Conservation (phyloP, 2,888 invertebrate species). For the Phengaris arion region DNA sequence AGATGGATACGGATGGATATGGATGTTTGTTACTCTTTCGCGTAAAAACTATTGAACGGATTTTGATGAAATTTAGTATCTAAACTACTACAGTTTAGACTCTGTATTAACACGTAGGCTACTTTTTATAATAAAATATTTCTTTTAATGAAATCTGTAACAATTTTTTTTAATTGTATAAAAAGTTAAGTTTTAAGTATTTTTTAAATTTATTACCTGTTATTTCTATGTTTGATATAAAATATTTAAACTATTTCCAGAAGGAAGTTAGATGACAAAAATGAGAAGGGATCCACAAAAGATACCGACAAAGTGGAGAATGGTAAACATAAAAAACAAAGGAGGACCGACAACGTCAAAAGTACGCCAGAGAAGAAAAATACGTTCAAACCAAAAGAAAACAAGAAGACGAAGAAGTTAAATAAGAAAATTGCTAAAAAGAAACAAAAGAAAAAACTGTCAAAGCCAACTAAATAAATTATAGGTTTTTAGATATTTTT, state of each 20-base stretch:
- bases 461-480: constrained; percentile 36
- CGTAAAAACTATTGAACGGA: too few species aligned
- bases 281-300: constrained; percentile 42
- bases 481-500: constrained; percentile 31
- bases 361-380: constrained; percentile 36
- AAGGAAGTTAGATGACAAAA: constrained; percentile 57
- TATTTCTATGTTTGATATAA: background rate
- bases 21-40: too few species aligned
- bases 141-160: too few species aligned
- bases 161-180: too few species aligned
- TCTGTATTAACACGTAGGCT: too few species aligned
- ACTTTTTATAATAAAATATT: too few species aligned
- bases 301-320: constrained; percentile 47
- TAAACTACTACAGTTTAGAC: too few species aligned
- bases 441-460: constrained; percentile 39
- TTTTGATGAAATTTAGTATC: too few species aligned
- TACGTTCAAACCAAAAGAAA: constrained; percentile 34
- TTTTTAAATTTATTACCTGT: too few species aligned
- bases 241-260: constrained; percentile 44
- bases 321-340: constrained; percentile 57
- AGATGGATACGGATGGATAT: too few species aligned
- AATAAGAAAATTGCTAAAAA: constrained; percentile 31
- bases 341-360: constrained; percentile 50
- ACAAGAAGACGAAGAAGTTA: constrained; percentile 39
- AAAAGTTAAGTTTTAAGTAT: too few species aligned